Base-by-base conservation (phyloP, 2,797 vertebrate species). In the Neostethus bicornis region DNA sequence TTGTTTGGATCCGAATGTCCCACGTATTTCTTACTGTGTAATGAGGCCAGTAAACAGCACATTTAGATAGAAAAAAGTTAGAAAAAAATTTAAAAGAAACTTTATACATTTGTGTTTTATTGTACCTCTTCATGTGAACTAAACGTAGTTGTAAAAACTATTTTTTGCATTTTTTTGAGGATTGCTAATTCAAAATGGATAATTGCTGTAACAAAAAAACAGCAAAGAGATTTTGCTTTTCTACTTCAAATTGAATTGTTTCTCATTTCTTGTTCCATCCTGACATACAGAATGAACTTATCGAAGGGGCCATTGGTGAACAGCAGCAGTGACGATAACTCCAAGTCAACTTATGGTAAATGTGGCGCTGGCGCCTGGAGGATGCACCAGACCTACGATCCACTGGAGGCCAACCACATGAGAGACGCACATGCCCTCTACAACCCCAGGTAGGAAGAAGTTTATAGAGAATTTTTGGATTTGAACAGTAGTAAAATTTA, bases 321-420 rank as follows among this genome's bases (percentile, higher is more conserved):
- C 86, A 90, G 86, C 90, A 92, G 91, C 90, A 92, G 90, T 72
- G 91, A 92, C 81, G 92, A 93, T 80, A 91, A 86, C 88, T 90
- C 89, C 86, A 90, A 90, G 82, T 84, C 83, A n/a, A 63, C 63
- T 34, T 88, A 85, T 66, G 80, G 78, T 90, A 93, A 92, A 92
- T 92, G 91, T 65, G 87, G 90, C 85, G 84, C 91, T 79, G 88
- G 89, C 83, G 87, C 90, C 85, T 93, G 91, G 92, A 93, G 92
- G 84, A 93, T 92, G 90, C 92, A 92, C 88, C 92, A 92, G 74
- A 91, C 82, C 88, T 93, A 92, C 90, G 91, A 90, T 89, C 82
- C 79, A 67, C 89, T 90, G 71, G 92, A 93, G 76, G 88, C 89
- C 86, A 90, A 87, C 86, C 91, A 92, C 89, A 89, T 92, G 90